Evolutionary conservation across 2,888 invertebrate genomes (phyloP), one percentile per base, ranked within the genome.

Genomic region (Anticlea derivata): DNA sequence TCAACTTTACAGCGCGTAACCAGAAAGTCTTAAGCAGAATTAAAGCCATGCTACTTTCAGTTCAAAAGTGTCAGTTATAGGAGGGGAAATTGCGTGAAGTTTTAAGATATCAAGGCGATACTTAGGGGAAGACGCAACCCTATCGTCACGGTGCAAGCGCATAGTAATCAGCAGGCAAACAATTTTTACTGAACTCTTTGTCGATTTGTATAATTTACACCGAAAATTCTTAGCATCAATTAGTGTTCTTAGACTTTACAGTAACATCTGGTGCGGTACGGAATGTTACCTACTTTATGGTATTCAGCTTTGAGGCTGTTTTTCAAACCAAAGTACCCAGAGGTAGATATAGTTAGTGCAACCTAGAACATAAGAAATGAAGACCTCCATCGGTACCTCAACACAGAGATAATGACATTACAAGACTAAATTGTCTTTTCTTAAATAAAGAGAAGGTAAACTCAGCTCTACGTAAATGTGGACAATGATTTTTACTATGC

Each of bases 151-250:
- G 76, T 69, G 69, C 80, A 70, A 58, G 75, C 78, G 77, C 80
- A 71, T 56, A 70, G 73, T 84, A 86, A 86, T 85, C 81, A 79
- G 72, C 77, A 79, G 70, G 66, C 80, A 85, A 83, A 82, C 75
- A 81, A 72, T 58, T 60, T 56, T 58, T 58, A 59, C 51, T 50
- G 55, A 55, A 49, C 39, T 46, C 39, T 46, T 20, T 47, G 51
- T 50, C 39, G 38, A 47, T 50, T 51, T 46, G 40, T 34, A 35
- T 40, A 46, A 46, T 46, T 41, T 22, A 37, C 40, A 46, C 51
- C 46, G 61, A 57, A 59, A 66, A 61, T 63, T 57, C 58, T 55
- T 44, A 34, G n/a, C 22, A 10, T 31, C 31, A 31, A 33, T 33
- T 44, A 38, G 10, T 39, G 31, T 47, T 39, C 33, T 24, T 1